Base-by-base conservation (phyloP, 2,113 vertebrate species). In the Falco punctatus region DNA sequence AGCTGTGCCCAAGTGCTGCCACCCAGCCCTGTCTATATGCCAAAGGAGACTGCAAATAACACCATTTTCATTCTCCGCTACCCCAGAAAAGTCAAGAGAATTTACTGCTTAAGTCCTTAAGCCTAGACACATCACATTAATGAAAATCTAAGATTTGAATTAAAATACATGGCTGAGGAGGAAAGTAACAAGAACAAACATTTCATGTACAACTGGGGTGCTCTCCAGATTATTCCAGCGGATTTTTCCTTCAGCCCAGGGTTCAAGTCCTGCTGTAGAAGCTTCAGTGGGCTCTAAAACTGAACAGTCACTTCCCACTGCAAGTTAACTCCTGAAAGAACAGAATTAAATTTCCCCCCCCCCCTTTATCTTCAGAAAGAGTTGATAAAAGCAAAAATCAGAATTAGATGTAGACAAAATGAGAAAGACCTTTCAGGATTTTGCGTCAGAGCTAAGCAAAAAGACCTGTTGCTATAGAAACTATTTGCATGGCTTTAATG, bases 381-480 rank as follows among this genome's bases (percentile, higher is more conserved):
- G 23, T n/a, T 51, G 51, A 54, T 85, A 52, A 96, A 95, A 81
- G 83, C n/a, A 87, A 87, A 85, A 81, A 66, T 26, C 80, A 40
- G 58, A 67, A 91, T 15, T 61, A 33, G 84, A 95, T 79, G 83
- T 51, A 92, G 96, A 85, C 64, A 59, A 65, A 91, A 96, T 3
- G 72, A 92, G 74, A 93, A 57, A 94, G 95, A 94, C 83, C 90
- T 91, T 98, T 95, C 58, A 55, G 94, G 88, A 94, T 84, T 89
- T 80, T 96, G 93, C 72, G 42, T 97, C 97, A 97, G 80, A 91
- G 88, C 87, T 18, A 28, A 89, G 84, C 89, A 69, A 95, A 77
- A 74, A 93, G 54, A 96, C 94, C 71, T 97, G 97, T 98, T 98
- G 96, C 98, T 98, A 98, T 97, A 97, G 98, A 97, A 97, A 98